Evolutionary conservation across 2,888 invertebrate species (phyloP).

Genomic region (Gastracanthus pulcherrimus): DNA sequence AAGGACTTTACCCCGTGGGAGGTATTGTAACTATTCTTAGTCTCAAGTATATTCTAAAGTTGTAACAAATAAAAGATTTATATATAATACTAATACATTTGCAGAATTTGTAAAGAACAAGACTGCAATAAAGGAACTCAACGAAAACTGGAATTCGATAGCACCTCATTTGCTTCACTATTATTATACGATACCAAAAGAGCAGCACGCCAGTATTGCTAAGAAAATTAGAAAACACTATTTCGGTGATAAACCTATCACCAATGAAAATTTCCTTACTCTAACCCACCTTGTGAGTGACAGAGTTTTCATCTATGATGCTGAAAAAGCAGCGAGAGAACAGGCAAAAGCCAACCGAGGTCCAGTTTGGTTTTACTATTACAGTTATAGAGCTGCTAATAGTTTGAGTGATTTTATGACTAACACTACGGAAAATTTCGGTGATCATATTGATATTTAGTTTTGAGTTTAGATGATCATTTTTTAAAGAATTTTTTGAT

Average conservation of each 20-base stretch:
- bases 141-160: slow-evolving; percentile 81
- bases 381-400: slow-evolving; percentile 80
- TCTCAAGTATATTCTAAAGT: not conserved
- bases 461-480: not conserved
- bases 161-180: slow-evolving; percentile 82
- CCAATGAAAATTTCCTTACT: slow-evolving; percentile 66
- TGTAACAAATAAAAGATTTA: not conserved
- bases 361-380: slow-evolving; percentile 83
- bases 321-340: slow-evolving; percentile 80
- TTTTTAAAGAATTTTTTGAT: not conserved
- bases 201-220: slow-evolving; percentile 77
- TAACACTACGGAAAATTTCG: slow-evolving; percentile 79
- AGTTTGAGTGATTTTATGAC: slow-evolving; percentile 81
- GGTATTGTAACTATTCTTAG: slow-evolving; percentile 74
- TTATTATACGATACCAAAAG: slow-evolving; percentile 80
- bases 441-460: slow-evolving; percentile 70
- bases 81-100: not conserved
- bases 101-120: slow-evolving; percentile 66
- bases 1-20: slow-evolving; percentile 86
- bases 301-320: slow-evolving; percentile 80
- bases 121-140: slow-evolving; percentile 78
- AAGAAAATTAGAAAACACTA: slow-evolving; percentile 80
- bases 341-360: slow-evolving; percentile 80
- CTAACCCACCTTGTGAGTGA: slow-evolving; percentile 82
- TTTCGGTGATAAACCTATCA: slow-evolving; percentile 79